Evolutionary conservation across 1,140 invertebrate species (phyloP), one percentile per base, ranked within the genome.

Genomic region (Monochamus saltuarius): DNA sequence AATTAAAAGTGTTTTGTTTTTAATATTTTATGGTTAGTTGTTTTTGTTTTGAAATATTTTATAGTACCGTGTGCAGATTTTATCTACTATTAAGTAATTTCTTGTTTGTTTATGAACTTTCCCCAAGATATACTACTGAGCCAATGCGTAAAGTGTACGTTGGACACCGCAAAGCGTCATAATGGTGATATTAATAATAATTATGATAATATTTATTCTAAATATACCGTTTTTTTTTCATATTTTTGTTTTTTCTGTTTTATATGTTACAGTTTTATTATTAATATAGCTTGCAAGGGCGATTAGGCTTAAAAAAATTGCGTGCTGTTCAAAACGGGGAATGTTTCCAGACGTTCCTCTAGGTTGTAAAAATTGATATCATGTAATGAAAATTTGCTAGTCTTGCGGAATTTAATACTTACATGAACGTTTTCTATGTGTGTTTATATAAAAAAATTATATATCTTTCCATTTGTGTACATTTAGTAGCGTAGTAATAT

Each of bases 181-280:
- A n/a, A 42, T 58, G 56, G 56, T 58, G 56, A 58, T 58, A 58
- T 58, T 58, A 47, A 58, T 50, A 58, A 58, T 39, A 55, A 55
- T 40, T 39, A 13, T 7, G 40, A 47, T 56, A 35, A 42, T 39
- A 29, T 52, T 55, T 42, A 55, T 55, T 34, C 10, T 19, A 42
- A 42, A 40, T 42, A 42, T 7, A 19, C 34, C 13, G 19, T 22
- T 11, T 10, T 55, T 22, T 42, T 42, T 6, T 14, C 2, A 36
- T 55, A 16, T 55, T 55, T 55, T 29, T 29, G 2, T 29, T 29
- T 29, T 29, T 29, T 56, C 43, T 43, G 43, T 45, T 56, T 56
- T 46, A 56, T 56, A 22, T 47, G 16, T 42, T 42, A 42, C 16
- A 16, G 16, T 42, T 42, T 42, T 42, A n/a, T 14, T 22, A 45